Percentiles rank a stretch among this genome's conserved stretches.
Evolutionary conservation across 2,113 vertebrate species (phyloP).

Genomic region (Vombatus ursinus): DNA sequence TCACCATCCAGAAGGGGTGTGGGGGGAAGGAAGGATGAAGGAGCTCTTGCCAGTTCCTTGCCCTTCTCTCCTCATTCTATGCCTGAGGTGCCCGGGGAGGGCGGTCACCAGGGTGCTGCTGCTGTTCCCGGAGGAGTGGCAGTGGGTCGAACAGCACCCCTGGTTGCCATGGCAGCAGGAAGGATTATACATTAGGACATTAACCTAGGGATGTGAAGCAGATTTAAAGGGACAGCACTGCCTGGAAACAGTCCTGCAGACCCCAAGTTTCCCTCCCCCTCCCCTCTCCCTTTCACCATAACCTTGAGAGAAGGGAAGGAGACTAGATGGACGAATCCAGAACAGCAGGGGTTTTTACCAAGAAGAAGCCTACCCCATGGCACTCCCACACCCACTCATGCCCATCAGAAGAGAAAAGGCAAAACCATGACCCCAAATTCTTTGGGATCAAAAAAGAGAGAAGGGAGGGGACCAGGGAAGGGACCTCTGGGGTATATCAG

Average conservation of each 20-base stretch:
- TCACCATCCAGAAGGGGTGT: background rate
- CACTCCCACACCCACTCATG: background rate
- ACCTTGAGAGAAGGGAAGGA: slow-evolving; percentile 2
- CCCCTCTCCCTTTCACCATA: background rate
- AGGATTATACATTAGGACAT: slow-evolving; percentile 63
- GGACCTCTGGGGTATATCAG: background rate
- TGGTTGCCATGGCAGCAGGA: slow-evolving; percentile 71
- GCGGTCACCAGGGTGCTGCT: slow-evolving; percentile 13
- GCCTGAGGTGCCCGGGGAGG: background rate
- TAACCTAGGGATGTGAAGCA: slow-evolving; percentile 47
- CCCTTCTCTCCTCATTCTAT: slow-evolving; percentile 7
- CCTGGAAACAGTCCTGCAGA: slow-evolving; percentile 12
- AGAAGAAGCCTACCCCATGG: background rate
- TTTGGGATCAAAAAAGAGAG: background rate
- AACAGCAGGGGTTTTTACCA: background rate
- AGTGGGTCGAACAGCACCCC: slow-evolving; percentile 49
- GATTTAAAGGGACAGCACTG: slow-evolving; percentile 72
- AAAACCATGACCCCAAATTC: background rate
- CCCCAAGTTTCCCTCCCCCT: background rate
- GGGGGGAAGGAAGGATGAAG: background rate
- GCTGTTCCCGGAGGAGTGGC: slow-evolving; percentile 57
- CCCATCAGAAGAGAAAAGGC: slow-evolving; percentile 4
- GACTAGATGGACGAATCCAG: background rate
- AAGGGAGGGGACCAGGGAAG: background rate
- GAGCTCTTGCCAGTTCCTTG: background rate